Base-by-base conservation (phyloP, 2,113 vertebrate species). In the Pica pica region DNA sequence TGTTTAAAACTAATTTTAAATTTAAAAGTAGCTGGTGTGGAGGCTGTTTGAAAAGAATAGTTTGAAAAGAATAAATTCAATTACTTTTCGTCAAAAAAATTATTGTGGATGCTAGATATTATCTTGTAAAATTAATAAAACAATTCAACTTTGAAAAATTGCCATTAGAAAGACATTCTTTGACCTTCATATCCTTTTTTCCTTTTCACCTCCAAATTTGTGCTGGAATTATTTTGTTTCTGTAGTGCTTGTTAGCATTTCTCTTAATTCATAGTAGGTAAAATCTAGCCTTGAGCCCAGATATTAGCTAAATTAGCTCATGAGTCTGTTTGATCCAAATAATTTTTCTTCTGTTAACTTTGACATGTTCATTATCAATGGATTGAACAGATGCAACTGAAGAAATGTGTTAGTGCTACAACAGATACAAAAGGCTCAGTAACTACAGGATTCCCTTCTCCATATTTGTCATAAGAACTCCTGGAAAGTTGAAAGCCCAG, bases 241-340 rank as follows among this genome's bases (percentile, higher is more conserved):
- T 93, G 77, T 82, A 55, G 46, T 73, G 7, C 12, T 93, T 65
- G 17, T 90, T 95, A 93, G 5, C 19, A 77, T 90, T 93, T 97
- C 21, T 42, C 16, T 78, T 89, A 68, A 37, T 55, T 35, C 59
- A 44, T 23, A 53, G n/a, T 42, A 95, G 33, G 7, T 30, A 93
- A 96, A 92, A 69, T 76, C 49, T 95, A 90, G 56, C 39, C 20
- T 87, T 79, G 47, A 87, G 96, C 30, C 42, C 64, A 95, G 68
- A 85, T 64, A 39, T 55, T 91, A 76, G 8, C 33, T 81, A 76
- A 92, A 75, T 3, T 94, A 95, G 41, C 75, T 93, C 21, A 76
- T 27, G 28, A 89, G 56, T 70, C 44, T 30, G 49, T 83, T 87
- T 94, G 24, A 63, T 88, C 39, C 71, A 83, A 69, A 87, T 85